These are phyloP conservation scores for Ophraella communa DNA, from an alignment of 2,888 invertebrate species.

Conservation along the genomic window DNA sequence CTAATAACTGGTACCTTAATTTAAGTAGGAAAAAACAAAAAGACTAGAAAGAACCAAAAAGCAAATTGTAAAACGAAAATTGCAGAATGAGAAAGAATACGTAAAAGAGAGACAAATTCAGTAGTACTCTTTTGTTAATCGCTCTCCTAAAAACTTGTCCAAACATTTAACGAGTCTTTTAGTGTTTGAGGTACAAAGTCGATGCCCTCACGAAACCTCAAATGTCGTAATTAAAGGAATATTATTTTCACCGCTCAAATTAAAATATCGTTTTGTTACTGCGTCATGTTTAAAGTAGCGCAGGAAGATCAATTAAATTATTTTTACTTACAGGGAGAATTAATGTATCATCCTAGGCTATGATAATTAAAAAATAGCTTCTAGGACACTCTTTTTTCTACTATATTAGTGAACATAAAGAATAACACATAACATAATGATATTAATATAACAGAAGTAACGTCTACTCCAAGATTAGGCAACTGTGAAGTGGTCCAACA, in stretches of 20 bases:
- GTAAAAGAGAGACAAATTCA: background rate
- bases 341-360: background rate
- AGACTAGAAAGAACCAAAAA: constrained; percentile 1
- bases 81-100: background rate
- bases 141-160: constrained; percentile 54
- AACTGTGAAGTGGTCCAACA: too few relatives aligned
- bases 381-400: too few relatives aligned
- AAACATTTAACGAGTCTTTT: constrained; percentile 52
- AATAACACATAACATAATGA: too few relatives aligned
- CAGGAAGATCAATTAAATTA: background rate
- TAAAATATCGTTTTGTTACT: background rate
- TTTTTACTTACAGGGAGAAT: background rate
- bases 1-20: too few relatives aligned
- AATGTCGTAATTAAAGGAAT: constrained; percentile 43
- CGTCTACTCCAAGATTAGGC: too few relatives aligned
- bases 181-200: constrained; percentile 38
- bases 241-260: constrained; percentile 30
- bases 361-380: too few relatives aligned
- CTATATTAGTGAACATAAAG: too few relatives aligned
- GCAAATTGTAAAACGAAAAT: background rate
- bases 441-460: too few relatives aligned
- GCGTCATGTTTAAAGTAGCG: background rate
- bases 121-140: constrained; percentile 36
- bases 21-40: constrained; percentile 5
- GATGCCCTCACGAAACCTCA: constrained; percentile 40